Percentiles rank a stretch among this genome's conserved stretches.
Evolutionary conservation across 2,113 vertebrate genomes (phyloP).

Genomic region (Thunnus maccoyii): DNA sequence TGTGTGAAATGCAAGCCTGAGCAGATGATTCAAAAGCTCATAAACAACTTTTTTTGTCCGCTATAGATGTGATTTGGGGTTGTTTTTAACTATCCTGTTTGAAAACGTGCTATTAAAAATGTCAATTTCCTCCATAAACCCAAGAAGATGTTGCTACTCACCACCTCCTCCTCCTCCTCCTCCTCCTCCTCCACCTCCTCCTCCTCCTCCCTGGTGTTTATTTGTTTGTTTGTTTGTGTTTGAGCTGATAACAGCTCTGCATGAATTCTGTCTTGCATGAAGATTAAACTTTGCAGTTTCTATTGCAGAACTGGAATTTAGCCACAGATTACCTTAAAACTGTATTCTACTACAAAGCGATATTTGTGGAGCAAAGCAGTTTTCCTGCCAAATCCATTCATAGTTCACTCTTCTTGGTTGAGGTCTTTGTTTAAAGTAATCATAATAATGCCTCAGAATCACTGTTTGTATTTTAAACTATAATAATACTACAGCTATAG

Average conservation of each 20-base stretch:
- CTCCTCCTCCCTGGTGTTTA: too few relatives aligned
- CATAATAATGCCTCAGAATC: too few relatives aligned
- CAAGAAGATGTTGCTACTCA: too few relatives aligned
- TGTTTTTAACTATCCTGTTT: not conserved
- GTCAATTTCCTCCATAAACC: not conserved
- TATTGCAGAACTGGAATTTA: not conserved
- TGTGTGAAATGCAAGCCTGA: conserved; percentile 7
- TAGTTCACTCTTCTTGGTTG: too few relatives aligned
- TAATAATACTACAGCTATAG: too few relatives aligned
- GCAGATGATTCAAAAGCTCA: conserved; percentile 49
- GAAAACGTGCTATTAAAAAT: conserved; percentile 14
- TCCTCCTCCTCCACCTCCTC: too few relatives aligned
- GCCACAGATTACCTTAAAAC: not conserved
- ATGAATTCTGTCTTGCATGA: too few relatives aligned
- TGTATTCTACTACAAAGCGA: not conserved
- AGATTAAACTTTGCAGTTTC: too few relatives aligned
- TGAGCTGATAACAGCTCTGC: not conserved
- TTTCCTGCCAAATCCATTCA: not conserved
- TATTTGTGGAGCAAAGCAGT: not conserved
- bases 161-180: too few relatives aligned
- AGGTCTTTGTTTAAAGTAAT: not conserved
- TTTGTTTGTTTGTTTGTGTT: not conserved
- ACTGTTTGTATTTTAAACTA: too few relatives aligned
- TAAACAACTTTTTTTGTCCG: conserved; percentile 24
- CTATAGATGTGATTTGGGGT: not conserved